Evolutionary conservation across 2,797 vertebrate species (phyloP), one percentile per base, ranked within the genome.

Genomic region (Scomberomorus guttatus): DNA sequence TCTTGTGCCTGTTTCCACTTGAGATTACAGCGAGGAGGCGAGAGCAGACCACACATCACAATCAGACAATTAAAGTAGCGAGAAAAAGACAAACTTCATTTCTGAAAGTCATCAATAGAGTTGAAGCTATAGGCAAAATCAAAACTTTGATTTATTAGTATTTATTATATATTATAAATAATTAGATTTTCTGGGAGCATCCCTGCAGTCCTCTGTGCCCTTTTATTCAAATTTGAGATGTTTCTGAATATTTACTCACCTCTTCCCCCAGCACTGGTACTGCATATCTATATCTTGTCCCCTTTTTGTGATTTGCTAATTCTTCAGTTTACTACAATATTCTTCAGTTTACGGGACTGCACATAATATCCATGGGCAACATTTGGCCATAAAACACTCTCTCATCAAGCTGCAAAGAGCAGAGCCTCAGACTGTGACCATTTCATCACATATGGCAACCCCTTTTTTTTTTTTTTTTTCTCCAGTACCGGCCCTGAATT

Each of bases 91-190:
- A 80, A 75, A 42, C 39, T 67, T 88, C 57, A 85, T 88, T 89
- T 70, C 78, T 86, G 56, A 73, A 65, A 68, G 68, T 86, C 78
- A 89, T 90, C 87, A 85, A 81, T 62, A 66, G 37, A 74, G 67
- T 58, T 42, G 34, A 69, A 74, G 70, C 50, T 54, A 59, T 54
- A 71, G 79, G 57, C 51, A 59, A 83, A 87, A 90, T 79, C 74
- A 79, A 84, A 87, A 86, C 70, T 74, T 75, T 57, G 72, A 79
- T 83, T 79, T 69, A 75, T 82, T n/a, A n/a, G n/a, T n/a, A n/a
- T n/a, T n/a, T n/a, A n/a, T 85, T 83, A 46, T 64, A 65, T 72
- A 82, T 89, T 90, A 84, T 72, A 62, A 50, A 83, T 78, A 86
- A 88, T 82, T 72, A 83, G 71, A 70, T 14, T 60, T 78, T 37